phyloP scores from a whole-genome alignment of 1,140 invertebrate species.

The Hestina assimilis region DNA sequence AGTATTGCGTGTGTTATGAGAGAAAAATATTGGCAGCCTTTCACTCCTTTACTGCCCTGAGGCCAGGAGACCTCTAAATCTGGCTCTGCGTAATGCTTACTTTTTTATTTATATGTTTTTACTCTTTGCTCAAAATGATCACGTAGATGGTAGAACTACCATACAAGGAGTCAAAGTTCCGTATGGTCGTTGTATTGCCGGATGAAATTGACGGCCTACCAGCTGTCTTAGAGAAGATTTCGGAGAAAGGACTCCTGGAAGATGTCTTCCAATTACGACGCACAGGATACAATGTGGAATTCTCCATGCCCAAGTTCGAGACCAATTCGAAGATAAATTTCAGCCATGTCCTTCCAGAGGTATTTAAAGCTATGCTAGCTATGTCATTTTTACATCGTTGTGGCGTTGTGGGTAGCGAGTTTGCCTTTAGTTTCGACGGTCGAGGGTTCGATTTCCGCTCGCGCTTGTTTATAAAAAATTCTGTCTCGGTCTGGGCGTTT shows the following conservation, averaged over 20 bases:
- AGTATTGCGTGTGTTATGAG: too few species aligned
- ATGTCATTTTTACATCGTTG: neutral
- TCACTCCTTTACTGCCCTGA: too few species aligned
- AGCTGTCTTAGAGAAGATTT: conserved; percentile 33
- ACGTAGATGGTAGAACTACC: conserved; percentile 45
- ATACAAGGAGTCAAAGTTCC: conserved; percentile 45
- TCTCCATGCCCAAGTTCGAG: conserved; percentile 46
- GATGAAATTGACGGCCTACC: conserved; percentile 40
- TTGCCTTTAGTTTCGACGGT: too few species aligned
- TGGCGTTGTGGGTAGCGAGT: too few species aligned
- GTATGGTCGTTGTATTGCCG: conserved; percentile 46
- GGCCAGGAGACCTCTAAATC: too few species aligned
- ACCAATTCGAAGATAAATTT: conserved; percentile 34
- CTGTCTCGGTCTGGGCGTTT: too few species aligned
- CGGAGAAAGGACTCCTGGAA: conserved; percentile 32
- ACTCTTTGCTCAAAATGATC: too few species aligned
- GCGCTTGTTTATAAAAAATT: too few species aligned
- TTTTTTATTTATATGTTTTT: too few species aligned
- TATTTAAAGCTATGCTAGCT: conserved; percentile 11
- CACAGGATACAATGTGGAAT: conserved; percentile 18
- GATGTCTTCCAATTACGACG: conserved; percentile 32
- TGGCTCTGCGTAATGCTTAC: too few species aligned
- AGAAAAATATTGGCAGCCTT: too few species aligned
- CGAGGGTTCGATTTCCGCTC: too few species aligned
- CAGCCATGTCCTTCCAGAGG: conserved; percentile 38